phyloP scores from a whole-genome alignment of 2,888 invertebrate species.

The Limnephilus marmoratus region DNA sequence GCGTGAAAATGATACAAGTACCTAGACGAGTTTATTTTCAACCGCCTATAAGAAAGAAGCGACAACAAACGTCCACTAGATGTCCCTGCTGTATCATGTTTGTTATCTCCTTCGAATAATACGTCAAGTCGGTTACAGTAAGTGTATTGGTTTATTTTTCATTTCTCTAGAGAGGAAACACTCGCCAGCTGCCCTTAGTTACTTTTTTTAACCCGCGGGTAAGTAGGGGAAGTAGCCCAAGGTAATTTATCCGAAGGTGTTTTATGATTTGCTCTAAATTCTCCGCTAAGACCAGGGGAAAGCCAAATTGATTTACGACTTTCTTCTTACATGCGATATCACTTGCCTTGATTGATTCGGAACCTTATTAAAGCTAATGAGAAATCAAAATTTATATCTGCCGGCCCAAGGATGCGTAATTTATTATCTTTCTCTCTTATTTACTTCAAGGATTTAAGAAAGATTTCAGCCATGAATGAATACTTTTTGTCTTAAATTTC shows the following conservation, averaged over 20 bases:
- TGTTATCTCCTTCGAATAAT: not conserved
- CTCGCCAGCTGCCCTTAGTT: constrained; percentile 18
- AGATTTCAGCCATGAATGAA: not conserved
- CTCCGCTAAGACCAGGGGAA: not conserved
- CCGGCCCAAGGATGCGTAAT: not conserved
- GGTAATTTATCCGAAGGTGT: constrained; percentile 13
- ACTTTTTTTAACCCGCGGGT: constrained; percentile 5
- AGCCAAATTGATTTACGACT: constrained; percentile 2
- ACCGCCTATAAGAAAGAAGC: not conserved
- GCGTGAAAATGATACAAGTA: not conserved
- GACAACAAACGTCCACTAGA: not conserved
- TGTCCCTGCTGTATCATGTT: not conserved
- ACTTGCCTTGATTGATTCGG: not conserved
- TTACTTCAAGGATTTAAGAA: not conserved
- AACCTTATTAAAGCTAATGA: constrained; percentile 2
- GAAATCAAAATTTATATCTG: not conserved
- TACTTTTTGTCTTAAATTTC: not conserved
- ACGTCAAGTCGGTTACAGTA: not conserved
- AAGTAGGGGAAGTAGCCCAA: constrained; percentile 30
- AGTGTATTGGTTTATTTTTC: not conserved
- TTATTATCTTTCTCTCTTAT: no score
- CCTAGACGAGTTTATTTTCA: not conserved
- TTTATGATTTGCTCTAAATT: constrained; percentile 27
- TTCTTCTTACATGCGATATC: not conserved
- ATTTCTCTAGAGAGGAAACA: not conserved